Evolutionary conservation across 2,113 vertebrate species (phyloP).

Genomic region (Notothenia rossii): DNA sequence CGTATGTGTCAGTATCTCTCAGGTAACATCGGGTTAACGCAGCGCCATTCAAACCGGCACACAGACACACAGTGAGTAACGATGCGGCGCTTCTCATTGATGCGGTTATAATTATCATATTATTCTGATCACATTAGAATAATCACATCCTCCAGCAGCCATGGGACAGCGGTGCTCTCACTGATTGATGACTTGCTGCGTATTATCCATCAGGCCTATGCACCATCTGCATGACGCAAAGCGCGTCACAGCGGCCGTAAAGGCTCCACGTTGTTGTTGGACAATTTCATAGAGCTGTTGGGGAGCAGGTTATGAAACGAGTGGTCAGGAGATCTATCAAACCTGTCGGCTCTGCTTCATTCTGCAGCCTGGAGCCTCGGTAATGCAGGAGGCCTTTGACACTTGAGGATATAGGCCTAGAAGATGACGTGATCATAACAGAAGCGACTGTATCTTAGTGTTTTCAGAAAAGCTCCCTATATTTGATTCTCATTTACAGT

Average conservation of each 20-base stretch:
- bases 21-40: slow-evolving; percentile 49
- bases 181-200: slow-evolving; percentile 69
- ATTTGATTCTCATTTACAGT: neutral
- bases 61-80: slow-evolving; percentile 40
- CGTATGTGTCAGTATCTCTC: neutral
- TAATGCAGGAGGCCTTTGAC: slow-evolving; percentile 59
- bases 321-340: slow-evolving; percentile 33
- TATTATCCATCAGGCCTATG: slow-evolving; percentile 72
- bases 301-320: slow-evolving; percentile 64
- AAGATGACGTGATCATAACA: slow-evolving; percentile 66
- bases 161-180: slow-evolving; percentile 15
- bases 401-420: slow-evolving; percentile 55
- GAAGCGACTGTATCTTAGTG: slow-evolving; percentile 1
- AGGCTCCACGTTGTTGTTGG: slow-evolving; percentile 56
- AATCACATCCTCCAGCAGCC: slow-evolving; percentile 45
- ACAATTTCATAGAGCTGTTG: slow-evolving; percentile 23
- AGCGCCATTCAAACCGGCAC: slow-evolving; percentile 59
- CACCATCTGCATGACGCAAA: slow-evolving; percentile 62
- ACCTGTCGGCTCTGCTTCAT: slow-evolving; percentile 17
- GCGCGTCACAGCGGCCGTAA: slow-evolving; percentile 57
- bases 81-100: slow-evolving; percentile 33
- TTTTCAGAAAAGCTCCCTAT: neutral
- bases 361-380: slow-evolving; percentile 4
- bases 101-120: slow-evolving; percentile 55
- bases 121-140: slow-evolving; percentile 46